Percentiles rank a stretch among this genome's conserved stretches.
These are phyloP conservation scores for Mungos mungo DNA, from an alignment of 2,113 vertebrate species.

Conservation along the genomic window DNA sequence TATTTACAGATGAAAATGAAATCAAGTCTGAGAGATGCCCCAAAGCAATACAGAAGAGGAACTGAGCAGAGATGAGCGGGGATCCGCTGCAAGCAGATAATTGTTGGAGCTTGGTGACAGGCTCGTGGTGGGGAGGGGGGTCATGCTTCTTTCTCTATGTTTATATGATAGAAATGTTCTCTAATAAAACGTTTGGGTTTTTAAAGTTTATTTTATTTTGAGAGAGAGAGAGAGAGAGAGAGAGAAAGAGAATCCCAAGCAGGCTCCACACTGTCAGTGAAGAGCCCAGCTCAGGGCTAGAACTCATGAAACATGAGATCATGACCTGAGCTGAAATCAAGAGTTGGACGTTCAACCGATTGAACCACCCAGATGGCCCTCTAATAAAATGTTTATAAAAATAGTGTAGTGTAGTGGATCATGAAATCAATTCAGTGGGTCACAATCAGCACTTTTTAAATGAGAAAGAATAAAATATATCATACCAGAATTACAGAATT, in stretches of 20 bases:
- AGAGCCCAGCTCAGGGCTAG: too few relatives aligned
- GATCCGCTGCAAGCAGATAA: neutral
- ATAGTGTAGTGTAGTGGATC: neutral
- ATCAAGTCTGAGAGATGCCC: neutral
- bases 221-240: too few relatives aligned
- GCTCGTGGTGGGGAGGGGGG: accelerated
- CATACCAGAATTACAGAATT: neutral
- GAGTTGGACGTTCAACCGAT: too few relatives aligned
- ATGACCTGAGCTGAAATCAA: too few relatives aligned
- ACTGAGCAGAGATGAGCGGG: too few relatives aligned
- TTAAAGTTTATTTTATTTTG: too few relatives aligned
- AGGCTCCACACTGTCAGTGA: too few relatives aligned
- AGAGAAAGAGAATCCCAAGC: too few relatives aligned
- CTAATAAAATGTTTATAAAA: neutral
- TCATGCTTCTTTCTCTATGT: neutral
- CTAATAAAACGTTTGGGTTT: neutral
- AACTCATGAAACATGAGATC: too few relatives aligned
- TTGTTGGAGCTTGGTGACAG: too few relatives aligned
- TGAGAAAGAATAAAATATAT: neutral
- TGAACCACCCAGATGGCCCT: neutral
- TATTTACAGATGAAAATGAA: neutral
- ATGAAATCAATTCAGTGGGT: neutral
- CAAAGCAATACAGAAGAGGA: neutral
- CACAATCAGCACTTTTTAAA: neutral
- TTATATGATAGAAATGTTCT: neutral